Conservation (phyloP, 2,113 vertebrate species). For the Taxidea taxus region DNA sequence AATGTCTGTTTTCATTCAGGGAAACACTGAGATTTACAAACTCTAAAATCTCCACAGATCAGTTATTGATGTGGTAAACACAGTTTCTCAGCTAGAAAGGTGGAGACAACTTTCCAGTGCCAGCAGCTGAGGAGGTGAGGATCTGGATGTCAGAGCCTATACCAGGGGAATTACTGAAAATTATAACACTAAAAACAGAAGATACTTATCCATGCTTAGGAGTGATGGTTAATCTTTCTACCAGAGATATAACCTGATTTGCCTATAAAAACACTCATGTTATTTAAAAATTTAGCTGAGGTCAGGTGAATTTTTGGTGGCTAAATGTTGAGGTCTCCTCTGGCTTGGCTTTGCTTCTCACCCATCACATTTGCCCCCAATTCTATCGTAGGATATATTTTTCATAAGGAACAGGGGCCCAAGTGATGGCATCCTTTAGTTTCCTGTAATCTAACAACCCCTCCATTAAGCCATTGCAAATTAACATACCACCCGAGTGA, state of each 20-base stretch:
- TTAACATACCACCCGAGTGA: background rate
- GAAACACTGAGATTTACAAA: slow-evolving; percentile 20
- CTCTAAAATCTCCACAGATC: background rate
- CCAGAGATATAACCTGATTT: background rate
- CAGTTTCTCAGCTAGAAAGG: background rate
- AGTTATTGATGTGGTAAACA: background rate
- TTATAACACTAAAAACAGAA: background rate
- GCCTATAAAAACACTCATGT: background rate
- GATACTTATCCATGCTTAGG: background rate
- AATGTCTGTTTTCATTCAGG: background rate
- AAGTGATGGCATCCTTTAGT: background rate
- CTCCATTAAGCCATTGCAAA: background rate
- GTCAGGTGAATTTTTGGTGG: background rate
- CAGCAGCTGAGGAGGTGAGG: background rate
- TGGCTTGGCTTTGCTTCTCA: background rate
- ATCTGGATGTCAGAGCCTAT: background rate
- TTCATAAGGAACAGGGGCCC: background rate
- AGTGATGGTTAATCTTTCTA: background rate
- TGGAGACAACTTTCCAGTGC: background rate
- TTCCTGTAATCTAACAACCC: background rate
- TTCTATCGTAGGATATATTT: background rate
- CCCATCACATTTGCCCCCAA: too few species aligned
- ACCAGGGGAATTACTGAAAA: background rate
- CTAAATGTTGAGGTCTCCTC: background rate
- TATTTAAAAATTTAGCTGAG: background rate